Evolutionary conservation across 2,113 vertebrate species (phyloP), one percentile per base, ranked within the genome.

Genomic region (Cranoglanis bouderius): DNA sequence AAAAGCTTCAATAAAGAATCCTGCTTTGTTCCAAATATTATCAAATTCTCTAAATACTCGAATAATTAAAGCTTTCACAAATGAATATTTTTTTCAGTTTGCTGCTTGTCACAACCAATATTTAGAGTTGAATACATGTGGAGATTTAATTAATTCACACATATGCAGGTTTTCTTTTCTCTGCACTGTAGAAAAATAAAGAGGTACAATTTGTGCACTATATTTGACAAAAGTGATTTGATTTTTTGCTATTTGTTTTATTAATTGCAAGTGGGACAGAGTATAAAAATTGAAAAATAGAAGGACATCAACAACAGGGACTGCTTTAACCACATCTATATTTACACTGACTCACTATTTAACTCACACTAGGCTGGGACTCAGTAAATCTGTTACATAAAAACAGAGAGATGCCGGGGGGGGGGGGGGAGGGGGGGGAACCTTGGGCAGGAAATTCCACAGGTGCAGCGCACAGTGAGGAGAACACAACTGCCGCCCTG

Each of bases 401-500:
- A 84, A 80, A 63, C 82, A 77, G 55, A 88, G 90, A 90, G 81
- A 93, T 84, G 92, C 18, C 88, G 13, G 93, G 85, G n/a, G n/a
- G n/a, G n/a, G n/a, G n/a, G n/a, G n/a, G n/a, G n/a, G n/a, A n/a
- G n/a, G n/a, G n/a, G n/a, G n/a, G 89, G 91, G 94, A 96, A 97
- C 96, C 96, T 94, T 95, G 96, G 94, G 93, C 95, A 92, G 89
- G 90, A 95, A 95, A 96, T 96, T 95, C 94, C 95, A 96, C 95
- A 94, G 93, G 8, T 93, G 93, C 93, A 91, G 91, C 74, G 75
- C 91, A 89, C 93, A 93, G 94, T 92, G 96, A 80, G 93, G 91
- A 91, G 94, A 96, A 94, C 91, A 97, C 95, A 97, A 96, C 95
- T 92, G 92, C 94, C 93, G 94, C 95, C 94, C 95, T 97, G 96